phyloP scores from a whole-genome alignment of 2,113 vertebrate species.

The Ammodytes marinus region DNA sequence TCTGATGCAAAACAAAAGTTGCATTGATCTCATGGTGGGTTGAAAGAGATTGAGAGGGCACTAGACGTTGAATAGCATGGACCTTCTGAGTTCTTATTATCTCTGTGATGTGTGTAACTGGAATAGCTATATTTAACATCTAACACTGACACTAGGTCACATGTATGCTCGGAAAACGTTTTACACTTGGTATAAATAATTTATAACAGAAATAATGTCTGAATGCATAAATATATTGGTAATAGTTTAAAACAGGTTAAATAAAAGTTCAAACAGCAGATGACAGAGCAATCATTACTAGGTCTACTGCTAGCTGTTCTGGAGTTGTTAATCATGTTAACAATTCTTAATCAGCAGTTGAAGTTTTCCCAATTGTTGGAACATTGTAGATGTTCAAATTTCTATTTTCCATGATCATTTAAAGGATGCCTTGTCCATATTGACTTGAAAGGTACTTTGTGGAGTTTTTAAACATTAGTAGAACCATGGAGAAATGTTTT shows the following conservation, averaged over 20 bases:
- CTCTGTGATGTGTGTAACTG: neutral
- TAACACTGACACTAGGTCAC: neutral
- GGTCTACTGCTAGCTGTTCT: neutral
- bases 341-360: neutral
- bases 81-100: neutral
- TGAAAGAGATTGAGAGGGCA: neutral
- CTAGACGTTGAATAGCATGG: neutral
- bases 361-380: neutral
- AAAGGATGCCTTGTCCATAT: neutral
- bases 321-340: neutral
- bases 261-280: neutral
- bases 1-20: neutral
- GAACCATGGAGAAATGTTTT: neutral
- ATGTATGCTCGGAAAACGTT: neutral
- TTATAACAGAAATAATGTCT: neutral
- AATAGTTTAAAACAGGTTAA: too few species aligned
- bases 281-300: neutral
- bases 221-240: neutral
- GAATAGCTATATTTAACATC: neutral
- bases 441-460: neutral
- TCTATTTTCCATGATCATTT: neutral
- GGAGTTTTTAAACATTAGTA: neutral
- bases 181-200: neutral
- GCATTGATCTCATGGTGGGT: neutral
- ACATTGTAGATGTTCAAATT: neutral